Conservation (phyloP, 2,113 vertebrate genomes). For the Callopanchax toddi region DNA sequence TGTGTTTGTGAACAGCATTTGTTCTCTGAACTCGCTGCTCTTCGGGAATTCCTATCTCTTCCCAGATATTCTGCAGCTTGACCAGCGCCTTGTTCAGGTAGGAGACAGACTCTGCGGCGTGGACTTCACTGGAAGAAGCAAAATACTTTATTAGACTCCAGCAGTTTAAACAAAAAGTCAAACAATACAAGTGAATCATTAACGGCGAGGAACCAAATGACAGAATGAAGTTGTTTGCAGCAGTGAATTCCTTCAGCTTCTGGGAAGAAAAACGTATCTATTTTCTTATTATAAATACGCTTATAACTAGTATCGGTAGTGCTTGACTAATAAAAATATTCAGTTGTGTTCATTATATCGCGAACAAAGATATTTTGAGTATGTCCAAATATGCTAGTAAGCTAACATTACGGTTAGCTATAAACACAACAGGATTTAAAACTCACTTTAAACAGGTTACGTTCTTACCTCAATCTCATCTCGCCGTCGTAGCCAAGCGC, state of each 20-base stretch:
- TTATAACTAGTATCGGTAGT: too few species aligned
- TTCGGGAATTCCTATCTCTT: slow-evolving; percentile 83
- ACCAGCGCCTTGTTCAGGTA: slow-evolving; percentile 86
- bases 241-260: too few species aligned
- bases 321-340: too few species aligned
- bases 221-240: too few species aligned
- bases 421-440: too few species aligned
- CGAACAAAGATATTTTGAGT: too few species aligned
- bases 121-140: slow-evolving; percentile 81
- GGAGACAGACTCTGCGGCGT: slow-evolving; percentile 87
- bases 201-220: neutral
- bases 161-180: neutral
- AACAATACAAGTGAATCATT: neutral
- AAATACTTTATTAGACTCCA: too few species aligned
- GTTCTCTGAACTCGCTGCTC: slow-evolving; percentile 86
- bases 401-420: too few species aligned
- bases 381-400: too few species aligned
- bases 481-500: slow-evolving; percentile 3
- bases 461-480: slow-evolving; percentile 74
- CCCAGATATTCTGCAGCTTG: slow-evolving; percentile 89
- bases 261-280: too few species aligned
- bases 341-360: too few species aligned
- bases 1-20: slow-evolving; percentile 84
- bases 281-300: too few species aligned
- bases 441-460: neutral